These are phyloP conservation scores for Gymnothorax javanicus DNA, from an alignment of 2,797 vertebrate genomes.

Conservation along the genomic window DNA sequence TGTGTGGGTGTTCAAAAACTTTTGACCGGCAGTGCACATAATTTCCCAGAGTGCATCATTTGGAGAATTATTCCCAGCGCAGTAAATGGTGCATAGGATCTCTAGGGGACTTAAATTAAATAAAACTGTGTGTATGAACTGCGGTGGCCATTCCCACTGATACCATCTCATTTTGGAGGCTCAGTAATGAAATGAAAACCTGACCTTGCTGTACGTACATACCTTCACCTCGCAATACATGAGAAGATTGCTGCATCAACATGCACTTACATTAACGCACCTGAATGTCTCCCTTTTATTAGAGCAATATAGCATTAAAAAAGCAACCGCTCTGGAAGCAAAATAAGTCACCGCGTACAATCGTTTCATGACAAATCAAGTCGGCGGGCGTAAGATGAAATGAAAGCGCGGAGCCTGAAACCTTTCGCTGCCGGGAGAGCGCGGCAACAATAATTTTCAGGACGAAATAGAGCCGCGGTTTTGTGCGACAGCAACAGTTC, in stretches of 20 bases:
- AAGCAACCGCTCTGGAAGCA: not conserved
- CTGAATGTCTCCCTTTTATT: slow-evolving; percentile 13
- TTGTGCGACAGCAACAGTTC: not conserved
- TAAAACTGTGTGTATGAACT: slow-evolving; percentile 13
- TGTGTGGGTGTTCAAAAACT: no score
- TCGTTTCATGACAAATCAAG: not conserved
- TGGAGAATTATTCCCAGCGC: not conserved
- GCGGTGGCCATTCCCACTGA: slow-evolving; percentile 6
- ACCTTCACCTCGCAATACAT: slow-evolving; percentile 5
- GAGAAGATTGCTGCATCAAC: not conserved
- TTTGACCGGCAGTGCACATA: not conserved
- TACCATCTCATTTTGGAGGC: not conserved
- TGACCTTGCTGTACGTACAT: slow-evolving; percentile 9
- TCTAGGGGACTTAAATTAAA: slow-evolving; percentile 18
- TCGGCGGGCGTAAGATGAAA: not conserved
- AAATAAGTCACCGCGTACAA: not conserved
- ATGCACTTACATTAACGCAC: slow-evolving; percentile 17
- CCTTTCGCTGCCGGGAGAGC: not conserved
- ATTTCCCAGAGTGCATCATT: slow-evolving; percentile 9
- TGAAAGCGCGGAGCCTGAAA: not conserved
- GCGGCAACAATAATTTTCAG: not conserved
- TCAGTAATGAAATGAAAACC: slow-evolving; percentile 6
- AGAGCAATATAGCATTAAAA: slow-evolving; percentile 17
- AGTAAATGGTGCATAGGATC: slow-evolving; percentile 1
- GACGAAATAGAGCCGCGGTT: not conserved